These are phyloP conservation scores for Phymastichus coffea DNA, from an alignment of 1,140 invertebrate species.

Conservation along the genomic window DNA sequence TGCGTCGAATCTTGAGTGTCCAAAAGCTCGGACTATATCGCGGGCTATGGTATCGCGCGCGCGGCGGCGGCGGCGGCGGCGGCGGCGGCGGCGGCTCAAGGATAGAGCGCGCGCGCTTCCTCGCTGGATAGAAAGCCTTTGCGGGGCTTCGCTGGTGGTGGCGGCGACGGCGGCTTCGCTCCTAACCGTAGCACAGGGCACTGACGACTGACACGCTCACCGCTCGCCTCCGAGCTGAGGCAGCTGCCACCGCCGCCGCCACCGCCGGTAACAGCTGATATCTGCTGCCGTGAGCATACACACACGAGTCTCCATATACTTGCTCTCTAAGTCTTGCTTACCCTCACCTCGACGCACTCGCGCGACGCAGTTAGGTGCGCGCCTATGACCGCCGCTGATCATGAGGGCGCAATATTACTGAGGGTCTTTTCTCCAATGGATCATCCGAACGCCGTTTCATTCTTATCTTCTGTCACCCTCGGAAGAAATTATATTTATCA, in stretches of 20 bases:
- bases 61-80: not conserved
- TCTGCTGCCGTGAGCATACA: too few species aligned
- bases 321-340: too few species aligned
- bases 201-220: constrained; percentile 52
- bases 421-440: too few species aligned
- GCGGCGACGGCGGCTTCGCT: constrained; percentile 38
- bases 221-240: constrained; percentile 24
- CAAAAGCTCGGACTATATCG: not conserved
- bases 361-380: not conserved
- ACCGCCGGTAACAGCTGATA: constrained; percentile 17
- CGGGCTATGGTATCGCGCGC: not conserved
- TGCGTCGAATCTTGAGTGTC: too few species aligned
- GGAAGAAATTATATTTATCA: too few species aligned
- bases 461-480: too few species aligned
- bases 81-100: not conserved
- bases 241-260: constrained; percentile 26
- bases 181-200: constrained; percentile 58
- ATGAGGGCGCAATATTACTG: too few species aligned
- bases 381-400: not conserved
- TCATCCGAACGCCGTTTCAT: too few species aligned
- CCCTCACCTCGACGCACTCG: too few species aligned
- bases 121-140: not conserved
- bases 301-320: too few species aligned
- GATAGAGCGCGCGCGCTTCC: constrained; percentile 19
- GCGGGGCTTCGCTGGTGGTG: not conserved